Percentiles rank a stretch among this genome's conserved stretches.
Conservation (phyloP, 2,797 vertebrate species). For the Echeneis naucrates region DNA sequence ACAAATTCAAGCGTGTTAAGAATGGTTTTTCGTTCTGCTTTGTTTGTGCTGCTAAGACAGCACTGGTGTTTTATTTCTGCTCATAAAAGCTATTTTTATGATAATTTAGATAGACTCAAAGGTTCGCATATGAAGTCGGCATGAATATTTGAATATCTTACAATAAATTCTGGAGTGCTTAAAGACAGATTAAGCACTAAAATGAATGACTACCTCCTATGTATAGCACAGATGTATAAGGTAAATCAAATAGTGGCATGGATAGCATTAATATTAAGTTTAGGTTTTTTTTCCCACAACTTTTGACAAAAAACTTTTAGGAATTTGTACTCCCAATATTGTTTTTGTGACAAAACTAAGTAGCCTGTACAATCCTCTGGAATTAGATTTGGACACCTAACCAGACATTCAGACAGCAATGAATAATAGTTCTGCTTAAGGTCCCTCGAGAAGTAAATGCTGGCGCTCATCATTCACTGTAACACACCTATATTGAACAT, state of each 20-base stretch:
- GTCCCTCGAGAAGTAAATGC: background rate
- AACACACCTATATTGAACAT: constrained; percentile 10
- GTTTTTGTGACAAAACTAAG: constrained; percentile 8
- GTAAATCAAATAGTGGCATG: constrained; percentile 3
- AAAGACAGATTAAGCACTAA: background rate
- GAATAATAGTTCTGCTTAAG: constrained; percentile 30
- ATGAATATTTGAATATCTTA: constrained; percentile 30
- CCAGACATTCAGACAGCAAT: constrained; percentile 1
- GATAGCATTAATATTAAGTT: background rate
- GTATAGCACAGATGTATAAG: background rate
- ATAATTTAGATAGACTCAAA: constrained; percentile 29
- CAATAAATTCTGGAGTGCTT: constrained; percentile 16
- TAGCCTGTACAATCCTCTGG: constrained; percentile 7
- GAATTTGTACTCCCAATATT: background rate
- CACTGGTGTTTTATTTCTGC: constrained; percentile 7
- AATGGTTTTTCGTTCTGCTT: background rate
- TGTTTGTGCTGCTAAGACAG: constrained; percentile 10
- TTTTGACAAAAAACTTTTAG: constrained; percentile 13
- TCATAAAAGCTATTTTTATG: constrained; percentile 16
- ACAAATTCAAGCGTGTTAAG: background rate
- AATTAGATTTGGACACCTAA: constrained; percentile 5
- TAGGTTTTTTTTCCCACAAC: background rate
- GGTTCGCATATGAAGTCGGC: constrained; percentile 4
- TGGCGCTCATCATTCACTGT: constrained; percentile 26
- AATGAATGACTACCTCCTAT: background rate